phyloP scores from a whole-genome alignment of 1,140 invertebrate genomes.

The Manduca sexta region DNA sequence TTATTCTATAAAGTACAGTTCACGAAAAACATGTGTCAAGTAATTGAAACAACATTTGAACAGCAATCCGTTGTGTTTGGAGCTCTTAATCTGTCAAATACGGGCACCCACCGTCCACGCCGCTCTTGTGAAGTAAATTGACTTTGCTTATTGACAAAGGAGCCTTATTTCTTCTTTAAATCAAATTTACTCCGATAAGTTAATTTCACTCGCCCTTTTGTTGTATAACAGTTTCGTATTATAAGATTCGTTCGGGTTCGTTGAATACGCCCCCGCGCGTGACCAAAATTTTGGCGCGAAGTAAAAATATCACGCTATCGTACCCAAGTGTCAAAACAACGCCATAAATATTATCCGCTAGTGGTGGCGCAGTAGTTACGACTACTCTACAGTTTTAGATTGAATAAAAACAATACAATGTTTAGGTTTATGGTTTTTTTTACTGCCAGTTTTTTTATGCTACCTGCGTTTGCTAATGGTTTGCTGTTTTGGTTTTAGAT shows the following conservation, averaged over 20 bases:
- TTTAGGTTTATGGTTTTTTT: no score
- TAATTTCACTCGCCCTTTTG: constrained; percentile 15
- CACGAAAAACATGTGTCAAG: no score
- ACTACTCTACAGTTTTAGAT: constrained; percentile 21
- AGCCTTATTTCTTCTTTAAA: constrained; percentile 11
- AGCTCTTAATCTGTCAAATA: no score
- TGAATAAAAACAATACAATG: no score
- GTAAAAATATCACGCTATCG: constrained; percentile 21
- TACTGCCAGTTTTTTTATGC: no score
- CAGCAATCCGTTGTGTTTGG: not conserved
- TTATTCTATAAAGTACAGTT: no score
- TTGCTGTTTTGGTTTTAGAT: no score
- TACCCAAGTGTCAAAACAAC: constrained; percentile 13
- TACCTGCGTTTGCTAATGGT: no score
- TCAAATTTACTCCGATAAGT: constrained; percentile 12
- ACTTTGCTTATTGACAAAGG: not conserved
- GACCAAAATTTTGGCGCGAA: constrained; percentile 26
- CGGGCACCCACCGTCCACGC: no score
- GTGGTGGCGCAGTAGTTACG: constrained; percentile 20
- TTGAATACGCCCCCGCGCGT: constrained; percentile 10
- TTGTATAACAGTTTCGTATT: constrained; percentile 15
- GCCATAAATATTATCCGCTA: constrained; percentile 28
- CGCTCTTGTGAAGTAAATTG: no score
- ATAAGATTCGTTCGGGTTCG: constrained; percentile 11
- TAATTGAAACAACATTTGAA: not conserved